A percentile compares a stretch with the other conserved stretches of the same genome.
phyloP scores from a whole-genome alignment of 2,113 vertebrate genomes.

The Scopus umbretta region DNA sequence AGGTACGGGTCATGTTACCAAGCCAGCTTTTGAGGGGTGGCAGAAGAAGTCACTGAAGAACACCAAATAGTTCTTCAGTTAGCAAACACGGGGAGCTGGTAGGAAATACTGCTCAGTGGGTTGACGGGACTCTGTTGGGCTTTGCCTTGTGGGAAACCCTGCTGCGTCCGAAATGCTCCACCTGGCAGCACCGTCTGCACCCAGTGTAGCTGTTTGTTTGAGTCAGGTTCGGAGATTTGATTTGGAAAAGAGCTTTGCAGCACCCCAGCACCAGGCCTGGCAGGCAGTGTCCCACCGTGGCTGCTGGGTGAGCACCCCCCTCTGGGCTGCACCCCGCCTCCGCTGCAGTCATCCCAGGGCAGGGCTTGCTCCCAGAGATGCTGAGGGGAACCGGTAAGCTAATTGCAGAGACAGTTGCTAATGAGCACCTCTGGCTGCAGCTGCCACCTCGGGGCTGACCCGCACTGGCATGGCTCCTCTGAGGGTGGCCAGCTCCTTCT shows the following conservation, averaged over 20 bases:
- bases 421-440: fast-evolving
- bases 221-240: neutral
- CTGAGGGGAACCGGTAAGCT: neutral
- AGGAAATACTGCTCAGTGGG: neutral
- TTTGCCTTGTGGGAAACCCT: neutral
- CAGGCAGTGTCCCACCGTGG: neutral
- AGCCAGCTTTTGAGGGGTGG: neutral
- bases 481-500: neutral
- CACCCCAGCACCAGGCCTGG: neutral
- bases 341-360: neutral
- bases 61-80: neutral
- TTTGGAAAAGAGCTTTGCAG: neutral
- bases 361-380: neutral
- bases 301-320: neutral
- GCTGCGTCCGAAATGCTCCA: fast-evolving
- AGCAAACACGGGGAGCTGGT: neutral
- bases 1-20: fast-evolving
- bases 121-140: neutral
- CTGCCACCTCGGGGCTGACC: fast-evolving
- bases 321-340: neutral
- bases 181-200: fast-evolving
- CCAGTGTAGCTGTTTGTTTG: neutral
- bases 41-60: neutral
- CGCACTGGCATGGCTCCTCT: fast-evolving
- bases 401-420: neutral